A percentile compares a stretch with the other conserved stretches of the same genome.
These are phyloP conservation scores for Tromatobia lineatoria DNA, from an alignment of 2,888 invertebrate species.

Conservation along the genomic window DNA sequence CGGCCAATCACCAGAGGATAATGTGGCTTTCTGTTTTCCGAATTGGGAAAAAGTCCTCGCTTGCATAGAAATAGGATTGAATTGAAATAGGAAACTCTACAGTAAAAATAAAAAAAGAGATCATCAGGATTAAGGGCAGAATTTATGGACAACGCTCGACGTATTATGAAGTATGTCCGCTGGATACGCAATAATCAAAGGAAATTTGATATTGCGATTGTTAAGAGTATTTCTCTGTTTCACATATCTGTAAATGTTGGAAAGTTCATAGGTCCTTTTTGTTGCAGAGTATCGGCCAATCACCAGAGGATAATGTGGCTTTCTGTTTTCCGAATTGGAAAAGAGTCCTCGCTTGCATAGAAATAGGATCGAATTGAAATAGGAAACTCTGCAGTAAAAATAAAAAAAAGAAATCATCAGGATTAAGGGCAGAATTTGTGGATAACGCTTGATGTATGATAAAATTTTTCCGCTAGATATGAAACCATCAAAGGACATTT, in stretches of 20 bases:
- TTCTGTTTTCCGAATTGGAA: not conserved
- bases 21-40: not conserved
- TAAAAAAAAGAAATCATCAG: not conserved
- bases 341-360: not conserved
- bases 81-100: not conserved
- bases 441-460: too few species aligned
- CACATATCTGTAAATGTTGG: not conserved
- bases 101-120: not conserved
- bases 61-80: not conserved
- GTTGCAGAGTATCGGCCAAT: not conserved
- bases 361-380: not conserved
- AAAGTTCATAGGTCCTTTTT: not conserved
- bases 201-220: constrained; percentile 23
- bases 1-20: not conserved
- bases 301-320: not conserved
- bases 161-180: too few species aligned
- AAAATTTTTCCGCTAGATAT: not conserved
- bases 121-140: not conserved
- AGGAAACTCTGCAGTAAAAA: not conserved
- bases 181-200: constrained; percentile 5
- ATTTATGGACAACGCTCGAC: too few species aligned
- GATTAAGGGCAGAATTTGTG: not conserved
- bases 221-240: not conserved
- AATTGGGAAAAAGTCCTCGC: not conserved
- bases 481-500: constrained; percentile 10